Conservation (phyloP, 2,113 vertebrate species). For the Chinchilla lanigera region DNA sequence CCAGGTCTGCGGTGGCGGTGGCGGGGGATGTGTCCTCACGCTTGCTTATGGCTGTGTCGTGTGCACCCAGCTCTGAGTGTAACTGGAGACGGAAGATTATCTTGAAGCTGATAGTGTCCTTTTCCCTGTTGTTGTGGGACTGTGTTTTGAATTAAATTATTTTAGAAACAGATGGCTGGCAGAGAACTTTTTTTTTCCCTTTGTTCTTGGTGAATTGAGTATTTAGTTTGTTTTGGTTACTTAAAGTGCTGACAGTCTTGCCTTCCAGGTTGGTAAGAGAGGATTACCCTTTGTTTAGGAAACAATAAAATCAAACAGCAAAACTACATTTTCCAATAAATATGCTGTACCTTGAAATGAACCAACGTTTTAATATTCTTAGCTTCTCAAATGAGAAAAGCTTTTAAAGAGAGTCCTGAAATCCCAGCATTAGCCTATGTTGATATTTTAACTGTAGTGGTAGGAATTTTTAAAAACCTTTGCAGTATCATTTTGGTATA, state of each 20-base stretch:
- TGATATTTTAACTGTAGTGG: not conserved
- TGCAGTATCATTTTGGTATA: not conserved
- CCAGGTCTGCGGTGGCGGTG: not conserved
- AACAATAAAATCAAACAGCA: not conserved
- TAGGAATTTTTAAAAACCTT: not conserved
- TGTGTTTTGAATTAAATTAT: slow-evolving; percentile 73
- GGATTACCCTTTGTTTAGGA: not conserved
- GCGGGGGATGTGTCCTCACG: slow-evolving; percentile 21
- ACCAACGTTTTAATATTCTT: not conserved
- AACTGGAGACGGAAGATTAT: slow-evolving; percentile 67
- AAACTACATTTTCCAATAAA: not conserved
- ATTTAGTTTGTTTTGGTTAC: slow-evolving; percentile 70
- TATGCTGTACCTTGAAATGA: not conserved
- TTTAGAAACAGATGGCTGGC: slow-evolving; percentile 53
- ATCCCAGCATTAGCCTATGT: not conserved
- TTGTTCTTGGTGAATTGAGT: slow-evolving; percentile 61
- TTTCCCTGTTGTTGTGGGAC: slow-evolving; percentile 67
- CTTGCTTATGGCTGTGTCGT: slow-evolving; percentile 47
- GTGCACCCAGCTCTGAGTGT: not conserved
- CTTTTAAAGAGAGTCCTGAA: not conserved
- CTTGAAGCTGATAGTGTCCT: slow-evolving; percentile 50
- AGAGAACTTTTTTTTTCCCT: slow-evolving; percentile 33
- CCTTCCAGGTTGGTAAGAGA: slow-evolving; percentile 51
- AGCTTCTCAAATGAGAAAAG: not conserved
- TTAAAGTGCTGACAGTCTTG: slow-evolving; percentile 20